Evolutionary conservation across 1,140 invertebrate genomes (phyloP).

Genomic region (Fopius arisanus): DNA sequence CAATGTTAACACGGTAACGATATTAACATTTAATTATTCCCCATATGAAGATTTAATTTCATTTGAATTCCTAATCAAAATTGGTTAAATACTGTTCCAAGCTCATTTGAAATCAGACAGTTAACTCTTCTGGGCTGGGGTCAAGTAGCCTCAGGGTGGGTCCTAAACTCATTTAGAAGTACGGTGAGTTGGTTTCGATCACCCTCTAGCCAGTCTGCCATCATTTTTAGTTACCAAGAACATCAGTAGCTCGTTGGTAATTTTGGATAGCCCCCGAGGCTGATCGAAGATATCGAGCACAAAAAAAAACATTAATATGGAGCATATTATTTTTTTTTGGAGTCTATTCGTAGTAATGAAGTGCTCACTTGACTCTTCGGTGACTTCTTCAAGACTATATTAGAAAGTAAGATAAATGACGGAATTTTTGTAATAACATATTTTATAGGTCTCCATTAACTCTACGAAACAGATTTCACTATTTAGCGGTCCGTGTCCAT

Average conservation of each 20-base stretch:
- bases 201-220: conserved; percentile 12
- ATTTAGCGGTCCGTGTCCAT: no score
- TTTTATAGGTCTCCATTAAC: no score
- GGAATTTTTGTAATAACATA: no score
- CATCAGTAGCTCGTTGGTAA: neutral
- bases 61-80: neutral
- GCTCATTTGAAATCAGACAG: neutral
- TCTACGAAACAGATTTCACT: no score
- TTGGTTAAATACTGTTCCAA: neutral
- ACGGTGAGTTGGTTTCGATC: conserved; percentile 18
- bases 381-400: no score
- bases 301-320: no score
- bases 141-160: conserved; percentile 4
- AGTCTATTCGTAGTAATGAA: no score
- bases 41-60: neutral
- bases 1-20: no score
- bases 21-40: no score
- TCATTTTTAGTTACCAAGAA: conserved; percentile 7
- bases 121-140: neutral
- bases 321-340: no score
- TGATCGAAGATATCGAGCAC: neutral
- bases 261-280: neutral
- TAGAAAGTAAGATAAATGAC: no score
- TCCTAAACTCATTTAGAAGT: conserved; percentile 27
- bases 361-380: no score